Base-by-base conservation (phyloP, 92 coral and sea anemone species). In the Isaurus tuberculatus region DNA sequence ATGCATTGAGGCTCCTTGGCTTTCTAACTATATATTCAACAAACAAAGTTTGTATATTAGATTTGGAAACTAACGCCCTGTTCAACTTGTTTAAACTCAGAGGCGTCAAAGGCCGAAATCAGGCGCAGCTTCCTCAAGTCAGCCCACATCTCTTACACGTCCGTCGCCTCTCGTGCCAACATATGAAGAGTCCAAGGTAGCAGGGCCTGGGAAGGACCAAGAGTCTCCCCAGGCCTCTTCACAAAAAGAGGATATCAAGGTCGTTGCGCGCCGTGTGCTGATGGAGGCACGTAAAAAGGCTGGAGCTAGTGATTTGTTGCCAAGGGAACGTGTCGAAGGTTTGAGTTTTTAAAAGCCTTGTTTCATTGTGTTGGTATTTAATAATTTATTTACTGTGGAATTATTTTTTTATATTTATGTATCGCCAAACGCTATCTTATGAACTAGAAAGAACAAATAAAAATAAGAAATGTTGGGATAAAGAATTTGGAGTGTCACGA, bases 271-370 rank as follows among this genome's bases (percentile, higher is more conserved):
- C 17, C 94, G 93, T 74, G 92, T 97, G 33, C 93, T 97, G 61
- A 92, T 94, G 95, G 99, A 97, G 26, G 98, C 97, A 1, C 92
- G 99, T 34, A 90, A 90, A 48, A 97, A 89, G 75, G 98, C 93
- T 75, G 98, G 94, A n/a, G 95, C 98, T 2, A 91, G 94, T 83
- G 90, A 80, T 73, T 89, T 92, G 79, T 78, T 93, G 26, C 98
- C 98, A 25, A 85, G 95, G 71, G 92, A 93, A 79, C 86, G 93
- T 63, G 88, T 93, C 31, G 82, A 77, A 77, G 82, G 82, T 77
- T 25, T 57, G 82, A 9, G 3, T 49, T 30, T 34, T 10, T n/a
- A 5, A 3, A 8, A 7, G 46, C 46, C 46, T 40, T 40, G 7
- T 9, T 4, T 3, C 46, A 40, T 4, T 40, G 10, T 9, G 46